Base-by-base conservation (phyloP, 2,113 vertebrate genomes). In the Alexandromys fortis region DNA sequence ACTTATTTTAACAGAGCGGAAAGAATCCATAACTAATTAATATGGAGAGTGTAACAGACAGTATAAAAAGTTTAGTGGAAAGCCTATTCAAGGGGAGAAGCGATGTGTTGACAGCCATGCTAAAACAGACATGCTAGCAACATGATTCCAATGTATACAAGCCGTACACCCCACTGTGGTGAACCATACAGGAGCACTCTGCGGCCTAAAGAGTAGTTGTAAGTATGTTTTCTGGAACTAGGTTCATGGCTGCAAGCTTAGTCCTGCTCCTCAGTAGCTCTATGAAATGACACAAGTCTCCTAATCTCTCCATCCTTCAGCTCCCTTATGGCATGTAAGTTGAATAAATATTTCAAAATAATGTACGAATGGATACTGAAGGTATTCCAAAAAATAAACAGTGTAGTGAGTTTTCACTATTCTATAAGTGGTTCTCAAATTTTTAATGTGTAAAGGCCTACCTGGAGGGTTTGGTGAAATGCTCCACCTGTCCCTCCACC, bases 351-450 rank as follows among this genome's bases (percentile, higher is more conserved):
- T 72, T 8, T 24, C 33, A 45, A 78, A 90, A 92, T 38, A 17
- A 38, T 67, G 85, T 90, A 67, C 35, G 45, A 72, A 92, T 77
- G 67, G 12, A 86, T 89, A 30, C 14, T 52, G 68, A 91, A 92
- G 76, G 22, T 61, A 2, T 82, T 96, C 83, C 86, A 55, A 72
- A 77, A 90, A 81, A 58, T 75, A 88, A 89, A 68, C 3, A 91
- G 45, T 81, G 11, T 7, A 73, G 21, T 86, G 79, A 86, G 21
- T 75, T 94, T 92, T 93, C 79, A 86, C 49, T 90, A 88, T 70
- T 81, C 28, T 47, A 38, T 76, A 61, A 68, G 35, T 73, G 73
- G 3, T 70, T 89, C 63, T 95, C 72, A 92, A 91, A 92, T 19
- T 82, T 82, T 91, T 63, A 63, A 67, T 68, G 33, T 17, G 14